Conservation (phyloP, 1,140 invertebrate genomes). For the Eciton burchellii region DNA sequence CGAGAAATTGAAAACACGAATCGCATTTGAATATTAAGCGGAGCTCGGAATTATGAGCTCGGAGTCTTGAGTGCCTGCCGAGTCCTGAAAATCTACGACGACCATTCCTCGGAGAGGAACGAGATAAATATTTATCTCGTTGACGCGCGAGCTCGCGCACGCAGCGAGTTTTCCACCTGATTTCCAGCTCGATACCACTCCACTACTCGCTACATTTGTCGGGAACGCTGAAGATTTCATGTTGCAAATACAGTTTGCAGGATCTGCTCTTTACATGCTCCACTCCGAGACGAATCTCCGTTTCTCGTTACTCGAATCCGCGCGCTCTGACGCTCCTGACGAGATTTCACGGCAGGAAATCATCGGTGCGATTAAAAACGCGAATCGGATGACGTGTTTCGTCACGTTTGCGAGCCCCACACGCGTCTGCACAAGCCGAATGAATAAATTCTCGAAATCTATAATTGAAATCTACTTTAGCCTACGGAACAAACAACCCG, state of each 20-base stretch:
- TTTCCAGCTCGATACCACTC: not conserved
- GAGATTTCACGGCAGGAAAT: not conserved
- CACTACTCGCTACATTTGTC: not conserved
- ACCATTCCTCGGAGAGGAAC: not conserved
- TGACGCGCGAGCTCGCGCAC: not conserved
- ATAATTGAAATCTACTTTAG: not conserved
- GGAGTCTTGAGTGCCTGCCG: constrained; percentile 29
- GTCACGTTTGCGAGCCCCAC: not conserved
- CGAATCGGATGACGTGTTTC: not conserved
- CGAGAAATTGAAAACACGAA: constrained; percentile 34
- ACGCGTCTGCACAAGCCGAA: not conserved
- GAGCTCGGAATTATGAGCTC: constrained; percentile 66
- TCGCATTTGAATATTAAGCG: constrained; percentile 64
- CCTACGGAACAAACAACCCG: not conserved
- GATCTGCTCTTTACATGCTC: not conserved
- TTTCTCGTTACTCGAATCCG: not conserved
- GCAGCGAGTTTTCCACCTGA: constrained; percentile 25
- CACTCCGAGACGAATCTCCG: not conserved
- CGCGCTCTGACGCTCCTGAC: not conserved
- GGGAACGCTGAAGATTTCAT: constrained; percentile 4
- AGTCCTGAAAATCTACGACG: constrained; percentile 36
- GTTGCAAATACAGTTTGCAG: not conserved
- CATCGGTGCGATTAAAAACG: not conserved
- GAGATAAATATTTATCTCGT: constrained; percentile 45
- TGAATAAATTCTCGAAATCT: not conserved